Evolutionary conservation across 2,113 vertebrate genomes (phyloP).

Genomic region (Onychostruthus taczanowskii): DNA sequence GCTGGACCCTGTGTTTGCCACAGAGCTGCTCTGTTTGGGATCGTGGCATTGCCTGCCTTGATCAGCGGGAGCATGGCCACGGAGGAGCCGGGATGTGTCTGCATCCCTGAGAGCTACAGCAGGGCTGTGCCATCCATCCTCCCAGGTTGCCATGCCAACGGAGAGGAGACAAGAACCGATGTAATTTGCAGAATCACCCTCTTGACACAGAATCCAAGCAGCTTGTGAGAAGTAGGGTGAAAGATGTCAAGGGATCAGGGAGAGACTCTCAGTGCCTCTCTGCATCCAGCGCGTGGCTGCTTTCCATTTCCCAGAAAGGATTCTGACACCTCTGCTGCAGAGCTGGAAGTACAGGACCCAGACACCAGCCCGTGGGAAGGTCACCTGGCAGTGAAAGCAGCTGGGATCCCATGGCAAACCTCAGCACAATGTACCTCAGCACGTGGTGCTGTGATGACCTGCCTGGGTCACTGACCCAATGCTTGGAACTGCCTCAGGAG

Average conservation of each 20-base stretch:
- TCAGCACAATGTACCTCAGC: neutral
- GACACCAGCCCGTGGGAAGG: neutral
- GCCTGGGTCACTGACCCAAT: neutral
- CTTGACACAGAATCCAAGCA: constrained; percentile 55
- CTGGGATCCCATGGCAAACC: neutral
- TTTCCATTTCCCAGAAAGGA: neutral
- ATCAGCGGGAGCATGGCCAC: neutral
- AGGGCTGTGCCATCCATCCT: constrained; percentile 49
- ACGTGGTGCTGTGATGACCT: rapidly evolving
- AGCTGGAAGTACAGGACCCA: neutral
- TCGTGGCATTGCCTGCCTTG: neutral
- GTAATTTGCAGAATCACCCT: constrained; percentile 61
- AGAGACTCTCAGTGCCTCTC: neutral
- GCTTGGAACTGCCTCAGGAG: neutral
- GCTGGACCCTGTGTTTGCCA: rapidly evolving
- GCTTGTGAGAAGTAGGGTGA: constrained; percentile 12
- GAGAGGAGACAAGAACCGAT: constrained; percentile 38
- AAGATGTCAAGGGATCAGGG: constrained; percentile 33
- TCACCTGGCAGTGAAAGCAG: neutral
- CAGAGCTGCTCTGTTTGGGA: neutral
- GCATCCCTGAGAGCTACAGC: neutral
- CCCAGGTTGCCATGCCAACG: constrained; percentile 51
- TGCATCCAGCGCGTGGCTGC: rapidly evolving
- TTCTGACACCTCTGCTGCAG: neutral
- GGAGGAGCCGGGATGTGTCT: neutral